Percentiles rank a stretch among this genome's conserved stretches.
Evolutionary conservation across 2,888 invertebrate species (phyloP).

Genomic region (Agrotis segetum): DNA sequence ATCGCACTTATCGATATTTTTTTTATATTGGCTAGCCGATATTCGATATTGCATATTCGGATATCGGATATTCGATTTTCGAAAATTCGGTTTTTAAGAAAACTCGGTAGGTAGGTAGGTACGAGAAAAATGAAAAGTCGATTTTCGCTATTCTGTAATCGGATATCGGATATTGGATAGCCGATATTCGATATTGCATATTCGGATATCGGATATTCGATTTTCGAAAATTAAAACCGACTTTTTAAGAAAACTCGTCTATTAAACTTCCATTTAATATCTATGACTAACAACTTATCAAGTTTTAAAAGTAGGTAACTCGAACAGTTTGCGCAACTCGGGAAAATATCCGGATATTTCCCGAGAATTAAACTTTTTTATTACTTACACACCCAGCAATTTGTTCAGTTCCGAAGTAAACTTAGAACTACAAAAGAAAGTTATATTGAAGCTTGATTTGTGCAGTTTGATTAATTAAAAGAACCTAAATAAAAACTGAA

Average conservation of each 20-base stretch:
- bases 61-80: too few species aligned
- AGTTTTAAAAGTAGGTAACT: background rate
- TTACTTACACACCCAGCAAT: conserved; percentile 3
- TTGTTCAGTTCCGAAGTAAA: conserved; percentile 12
- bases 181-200: too few species aligned
- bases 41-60: too few species aligned
- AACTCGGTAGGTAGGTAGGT: too few species aligned
- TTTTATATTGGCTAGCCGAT: too few species aligned
- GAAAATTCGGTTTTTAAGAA: too few species aligned
- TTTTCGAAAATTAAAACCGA: too few species aligned
- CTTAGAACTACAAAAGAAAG: conserved; percentile 11
- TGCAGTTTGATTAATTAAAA: conserved; percentile 3
- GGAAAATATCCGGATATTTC: background rate
- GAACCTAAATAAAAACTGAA: background rate
- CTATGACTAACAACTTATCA: background rate
- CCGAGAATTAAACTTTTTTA: background rate
- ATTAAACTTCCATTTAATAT: background rate
- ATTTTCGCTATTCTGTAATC: too few species aligned
- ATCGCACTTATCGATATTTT: too few species aligned
- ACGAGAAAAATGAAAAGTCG: too few species aligned
- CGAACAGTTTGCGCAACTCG: background rate
- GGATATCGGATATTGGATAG: too few species aligned
- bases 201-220: too few species aligned
- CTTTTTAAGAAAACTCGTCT: background rate
- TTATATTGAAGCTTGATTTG: background rate